Percentiles rank a stretch among this genome's conserved stretches.
Conservation (phyloP, 2,797 vertebrate species). For the Leucoraja ocellata region DNA sequence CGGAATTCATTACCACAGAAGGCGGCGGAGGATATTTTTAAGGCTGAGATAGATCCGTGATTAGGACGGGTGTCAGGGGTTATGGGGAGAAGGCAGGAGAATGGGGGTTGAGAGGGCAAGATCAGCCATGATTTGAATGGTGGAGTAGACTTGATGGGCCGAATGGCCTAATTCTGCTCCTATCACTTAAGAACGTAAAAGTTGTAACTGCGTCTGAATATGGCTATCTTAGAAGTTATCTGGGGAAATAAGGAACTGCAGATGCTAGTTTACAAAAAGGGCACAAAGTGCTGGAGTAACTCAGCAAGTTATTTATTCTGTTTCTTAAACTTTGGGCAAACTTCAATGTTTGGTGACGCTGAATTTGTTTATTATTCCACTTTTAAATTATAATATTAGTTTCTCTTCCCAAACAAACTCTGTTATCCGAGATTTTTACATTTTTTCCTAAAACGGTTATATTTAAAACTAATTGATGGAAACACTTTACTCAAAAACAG, state of each 20-base stretch:
- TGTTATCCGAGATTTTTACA: not conserved
- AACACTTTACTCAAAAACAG: constrained; percentile 18
- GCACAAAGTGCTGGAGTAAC: not conserved
- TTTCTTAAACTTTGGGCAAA: not conserved
- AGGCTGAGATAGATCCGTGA: too few species aligned
- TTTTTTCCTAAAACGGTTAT: not conserved
- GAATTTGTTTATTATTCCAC: constrained; percentile 25
- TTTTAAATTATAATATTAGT: not conserved
- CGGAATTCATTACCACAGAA: too few species aligned
- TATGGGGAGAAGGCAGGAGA: too few species aligned
- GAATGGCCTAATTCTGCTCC: too few species aligned
- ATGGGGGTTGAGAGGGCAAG: too few species aligned
- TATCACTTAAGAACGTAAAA: too few species aligned
- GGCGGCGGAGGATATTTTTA: too few species aligned
- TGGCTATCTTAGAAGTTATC: not conserved
- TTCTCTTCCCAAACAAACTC: constrained; percentile 3
- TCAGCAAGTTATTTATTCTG: not conserved
- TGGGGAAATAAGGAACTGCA: too few species aligned
- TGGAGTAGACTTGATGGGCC: too few species aligned
- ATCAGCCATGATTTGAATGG: too few species aligned
- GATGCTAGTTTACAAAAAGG: too few species aligned
- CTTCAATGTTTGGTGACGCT: not conserved
- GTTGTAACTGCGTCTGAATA: not conserved
- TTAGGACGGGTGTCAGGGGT: too few species aligned
- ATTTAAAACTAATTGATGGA: constrained; percentile 1